These are phyloP conservation scores for Acanthoscelides obtectus DNA, from an alignment of 2,888 invertebrate genomes.

Conservation along the genomic window DNA sequence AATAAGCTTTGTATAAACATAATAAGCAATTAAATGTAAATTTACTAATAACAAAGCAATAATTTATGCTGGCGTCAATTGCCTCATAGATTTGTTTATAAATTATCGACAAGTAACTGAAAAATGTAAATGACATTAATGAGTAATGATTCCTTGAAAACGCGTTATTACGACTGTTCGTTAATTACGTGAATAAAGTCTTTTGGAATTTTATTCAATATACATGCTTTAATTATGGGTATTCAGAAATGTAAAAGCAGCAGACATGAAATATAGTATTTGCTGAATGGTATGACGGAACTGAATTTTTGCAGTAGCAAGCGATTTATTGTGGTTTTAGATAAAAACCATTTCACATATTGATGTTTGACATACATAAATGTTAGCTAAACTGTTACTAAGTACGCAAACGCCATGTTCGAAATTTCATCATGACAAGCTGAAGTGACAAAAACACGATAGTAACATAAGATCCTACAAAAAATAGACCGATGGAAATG, in stretches of 20 bases:
- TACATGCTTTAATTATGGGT: not conserved
- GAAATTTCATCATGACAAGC: too few relatives aligned
- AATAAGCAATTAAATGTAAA: not conserved
- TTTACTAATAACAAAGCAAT: not conserved
- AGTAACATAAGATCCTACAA: too few relatives aligned
- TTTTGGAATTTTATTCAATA: not conserved
- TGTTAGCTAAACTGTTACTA: too few relatives aligned
- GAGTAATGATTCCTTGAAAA: not conserved
- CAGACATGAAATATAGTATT: not conserved
- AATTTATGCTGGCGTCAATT: not conserved
- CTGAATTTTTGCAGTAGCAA: too few relatives aligned
- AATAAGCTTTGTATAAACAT: not conserved
- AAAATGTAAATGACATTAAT: not conserved
- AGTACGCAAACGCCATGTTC: too few relatives aligned
- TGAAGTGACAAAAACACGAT: too few relatives aligned
- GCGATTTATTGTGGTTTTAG: too few relatives aligned
- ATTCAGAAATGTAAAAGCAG: not conserved
- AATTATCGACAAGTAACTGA: not conserved
- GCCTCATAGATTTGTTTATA: not conserved
- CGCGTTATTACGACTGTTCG: not conserved
- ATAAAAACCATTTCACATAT: too few relatives aligned
- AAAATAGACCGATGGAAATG: too few relatives aligned
- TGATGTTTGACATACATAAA: too few relatives aligned
- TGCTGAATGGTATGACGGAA: too few relatives aligned
- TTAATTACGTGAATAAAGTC: not conserved